These are phyloP conservation scores for Bucco capensis DNA, from an alignment of 2,113 vertebrate species.

Conservation along the genomic window DNA sequence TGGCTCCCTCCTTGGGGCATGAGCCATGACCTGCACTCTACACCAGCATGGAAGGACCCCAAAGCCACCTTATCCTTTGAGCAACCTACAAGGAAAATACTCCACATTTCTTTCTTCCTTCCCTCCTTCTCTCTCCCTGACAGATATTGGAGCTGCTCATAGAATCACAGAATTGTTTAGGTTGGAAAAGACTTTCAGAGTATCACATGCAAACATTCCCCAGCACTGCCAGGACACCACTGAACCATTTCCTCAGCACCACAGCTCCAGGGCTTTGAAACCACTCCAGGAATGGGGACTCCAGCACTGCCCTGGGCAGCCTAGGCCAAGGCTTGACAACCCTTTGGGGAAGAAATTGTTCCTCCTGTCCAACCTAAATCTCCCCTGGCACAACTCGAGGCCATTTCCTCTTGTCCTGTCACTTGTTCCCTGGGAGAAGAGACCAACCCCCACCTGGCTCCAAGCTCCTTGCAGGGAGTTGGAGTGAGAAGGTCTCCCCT, in stretches of 20 bases:
- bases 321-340: too few relatives aligned
- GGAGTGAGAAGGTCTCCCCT: too few relatives aligned
- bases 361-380: too few relatives aligned
- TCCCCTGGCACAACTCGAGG: too few relatives aligned
- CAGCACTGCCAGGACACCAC: not conserved
- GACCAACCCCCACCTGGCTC: too few relatives aligned
- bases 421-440: too few relatives aligned
- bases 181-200: not conserved
- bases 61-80: not conserved
- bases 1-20: not conserved
- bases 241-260: not conserved
- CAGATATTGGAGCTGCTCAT: not conserved
- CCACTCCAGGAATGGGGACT: not conserved
- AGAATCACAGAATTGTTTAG: not conserved
- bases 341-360: too few relatives aligned
- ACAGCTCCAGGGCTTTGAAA: not conserved
- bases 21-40: not conserved
- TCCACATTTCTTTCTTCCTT: not conserved
- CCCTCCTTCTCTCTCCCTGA: not conserved
- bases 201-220: not conserved
- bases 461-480: too few relatives aligned
- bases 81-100: not conserved
- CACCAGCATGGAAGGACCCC: not conserved
- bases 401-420: too few relatives aligned
- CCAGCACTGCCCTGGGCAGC: not conserved